Base-by-base conservation (phyloP, 2,888 invertebrate species). In the Andrena flavipes region DNA sequence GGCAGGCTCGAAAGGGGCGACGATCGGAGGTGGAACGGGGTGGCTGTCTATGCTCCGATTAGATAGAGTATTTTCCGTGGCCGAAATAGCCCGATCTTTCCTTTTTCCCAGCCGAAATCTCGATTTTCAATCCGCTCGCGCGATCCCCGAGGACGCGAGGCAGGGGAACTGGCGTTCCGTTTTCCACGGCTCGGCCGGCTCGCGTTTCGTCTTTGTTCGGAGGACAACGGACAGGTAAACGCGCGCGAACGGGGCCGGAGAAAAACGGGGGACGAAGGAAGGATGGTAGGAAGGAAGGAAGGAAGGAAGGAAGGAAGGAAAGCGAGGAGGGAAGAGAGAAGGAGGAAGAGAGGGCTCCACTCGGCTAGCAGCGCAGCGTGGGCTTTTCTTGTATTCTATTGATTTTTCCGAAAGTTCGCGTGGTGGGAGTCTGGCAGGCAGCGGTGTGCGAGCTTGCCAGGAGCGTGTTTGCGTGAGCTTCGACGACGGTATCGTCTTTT, bases 351-450 rank as follows among this genome's bases (percentile, higher is more conserved):
- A 76, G 86, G 88, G 86, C 87, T 87, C 88, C 88, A 88, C 89
- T 90, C 89, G 90, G 88, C 86, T 88, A 89, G 89, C 91, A 89
- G 89, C 91, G 89, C 87, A 88, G 89, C 90, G 88, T 89, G 91
- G 90, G 92, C 92, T 93, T 93, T 93, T 93, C 93, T 95, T 95
- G 95, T 95, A 95, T 95, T 94, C 94, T 95, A 95, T 95, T 95
- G 95, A 95, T 96, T 96, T 95, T 96, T 96, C 95, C 94, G 94
- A 95, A 95, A 95, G 95, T 95, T 94, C 94, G 93, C 85, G 86
- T 90, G 89, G 91, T 90, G 92, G 91, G 91, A 90, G 90, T 85
- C 87, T 71, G 88, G 87, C 88, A 87, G 91, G 90, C 90, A 88
- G 90, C 91, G 59, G 82, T 83, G 87, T 83, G 77, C 82, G 85